Conservation (phyloP, 2,888 invertebrate species). For the Halictus ligatus region DNA sequence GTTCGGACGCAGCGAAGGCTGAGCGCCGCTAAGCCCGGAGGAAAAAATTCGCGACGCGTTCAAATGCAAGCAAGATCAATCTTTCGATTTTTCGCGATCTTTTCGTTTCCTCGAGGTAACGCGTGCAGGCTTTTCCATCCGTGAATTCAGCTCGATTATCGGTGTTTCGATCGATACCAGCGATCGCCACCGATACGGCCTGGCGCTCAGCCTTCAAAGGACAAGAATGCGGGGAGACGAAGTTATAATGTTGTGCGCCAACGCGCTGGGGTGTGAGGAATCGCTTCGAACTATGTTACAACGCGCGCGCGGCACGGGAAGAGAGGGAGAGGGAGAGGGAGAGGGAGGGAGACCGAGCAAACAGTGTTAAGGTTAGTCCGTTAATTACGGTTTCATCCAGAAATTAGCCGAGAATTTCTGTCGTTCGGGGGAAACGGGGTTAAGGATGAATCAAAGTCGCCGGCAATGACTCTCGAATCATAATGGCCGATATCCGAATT, state of each 20-base stretch:
- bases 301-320: not conserved
- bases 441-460: constrained; percentile 61
- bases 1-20: constrained; percentile 71
- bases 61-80: not conserved
- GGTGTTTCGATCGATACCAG: not conserved
- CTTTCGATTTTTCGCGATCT: not conserved
- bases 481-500: constrained; percentile 65
- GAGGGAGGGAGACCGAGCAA: not conserved
- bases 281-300: not conserved
- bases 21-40: constrained; percentile 56
- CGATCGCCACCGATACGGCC: not conserved
- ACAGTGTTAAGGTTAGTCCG: constrained; percentile 10
- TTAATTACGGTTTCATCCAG: constrained; percentile 14
- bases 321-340: too few relatives aligned
- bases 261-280: not conserved
- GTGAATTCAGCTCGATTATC: not conserved
- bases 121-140: not conserved
- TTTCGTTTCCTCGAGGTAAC: not conserved
- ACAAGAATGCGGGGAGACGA: not conserved
- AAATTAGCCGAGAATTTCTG: constrained; percentile 49
- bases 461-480: constrained; percentile 58
- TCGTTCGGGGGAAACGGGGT: constrained; percentile 47
- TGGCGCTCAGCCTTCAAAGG: not conserved
- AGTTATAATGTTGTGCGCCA: not conserved
- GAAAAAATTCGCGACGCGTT: constrained; percentile 19